Evolutionary conservation across 2,113 vertebrate species (phyloP), one percentile per base, ranked within the genome.

Genomic region (Rhizomys pruinosus): DNA sequence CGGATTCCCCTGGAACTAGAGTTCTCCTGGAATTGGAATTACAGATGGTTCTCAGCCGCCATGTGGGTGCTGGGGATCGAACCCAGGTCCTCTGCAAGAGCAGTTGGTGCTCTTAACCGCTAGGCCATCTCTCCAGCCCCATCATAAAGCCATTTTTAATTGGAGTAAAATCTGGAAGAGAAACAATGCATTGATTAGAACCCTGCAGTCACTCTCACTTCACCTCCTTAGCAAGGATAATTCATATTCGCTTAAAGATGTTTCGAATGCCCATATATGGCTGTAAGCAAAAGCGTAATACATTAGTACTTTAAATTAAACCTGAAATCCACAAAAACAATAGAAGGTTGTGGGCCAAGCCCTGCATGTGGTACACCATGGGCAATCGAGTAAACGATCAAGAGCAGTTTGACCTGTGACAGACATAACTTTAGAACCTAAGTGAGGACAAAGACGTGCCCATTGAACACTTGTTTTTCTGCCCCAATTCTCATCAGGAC

Each of bases 401-500:
- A 25, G 39, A 10, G 4, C 17, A 59, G 8, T 55, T 52, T 63
- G 12, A 63, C 4, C 44, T 72, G 22, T 73, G 27, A 11, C 19
- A 80, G 27, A 11, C 19, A 80, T 84, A 85, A 29, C 25, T 7
- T 79, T 71, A 55, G 69, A 61, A 78, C 37, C 27, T 69, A 32
- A 81, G 52, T 0, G 0, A 8, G 11, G 68, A 81, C 23, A 12
- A 89, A n/a, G 64, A 61, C 32, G 22, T 39, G 34, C 10, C 34
- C 72, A 5, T 52, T 55, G 27, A 27, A 52, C 32, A 39, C 76
- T 76, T 84, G 19, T 86, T 96, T 95, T 39, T 64, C 92, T 84
- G 87, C 27, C 32, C 79, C 66, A 47, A 96, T 87, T 13, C 44
- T n/a, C 91, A 99, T 37, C 91, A 99, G 99, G 98, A 88, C 98